These are phyloP conservation scores for Euplagia quadripunctaria DNA, from an alignment of 2,888 invertebrate genomes.

Conservation along the genomic window DNA sequence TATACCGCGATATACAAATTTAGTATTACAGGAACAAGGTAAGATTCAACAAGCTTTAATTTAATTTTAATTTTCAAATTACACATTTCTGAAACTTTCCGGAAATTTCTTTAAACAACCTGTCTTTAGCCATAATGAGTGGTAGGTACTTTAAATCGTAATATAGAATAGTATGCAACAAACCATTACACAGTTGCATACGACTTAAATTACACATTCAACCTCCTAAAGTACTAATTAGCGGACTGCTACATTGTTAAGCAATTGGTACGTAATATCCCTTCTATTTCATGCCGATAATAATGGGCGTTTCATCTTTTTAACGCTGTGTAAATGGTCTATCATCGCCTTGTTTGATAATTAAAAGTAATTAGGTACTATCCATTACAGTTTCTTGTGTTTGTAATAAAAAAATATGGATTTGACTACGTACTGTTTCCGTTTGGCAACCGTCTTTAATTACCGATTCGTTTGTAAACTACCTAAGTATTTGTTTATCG, in stretches of 20 bases:
- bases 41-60: too few relatives aligned
- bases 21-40: too few relatives aligned
- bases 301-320: conserved; percentile 47
- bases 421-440: not conserved
- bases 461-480: not conserved
- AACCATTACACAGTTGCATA: conserved; percentile 57
- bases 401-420: conserved; percentile 1
- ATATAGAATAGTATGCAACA: conserved; percentile 36
- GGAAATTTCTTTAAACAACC: too few relatives aligned
- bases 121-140: too few relatives aligned
- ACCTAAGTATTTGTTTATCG: too few relatives aligned
- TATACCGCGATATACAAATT: too few relatives aligned
- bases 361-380: conserved; percentile 21
- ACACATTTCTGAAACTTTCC: too few relatives aligned
- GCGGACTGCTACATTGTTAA: conserved; percentile 54
- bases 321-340: conserved; percentile 41
- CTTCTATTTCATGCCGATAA: conserved; percentile 48
- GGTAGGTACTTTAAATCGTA: conserved; percentile 55
- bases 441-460: not conserved
- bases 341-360: conserved; percentile 46
- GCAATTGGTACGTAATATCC: conserved; percentile 42
- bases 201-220: conserved; percentile 57
- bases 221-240: conserved; percentile 54
- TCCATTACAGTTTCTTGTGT: conserved; percentile 20
- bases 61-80: too few relatives aligned